phyloP scores from a whole-genome alignment of 2,888 invertebrate species.

The Mimas tiliae region DNA sequence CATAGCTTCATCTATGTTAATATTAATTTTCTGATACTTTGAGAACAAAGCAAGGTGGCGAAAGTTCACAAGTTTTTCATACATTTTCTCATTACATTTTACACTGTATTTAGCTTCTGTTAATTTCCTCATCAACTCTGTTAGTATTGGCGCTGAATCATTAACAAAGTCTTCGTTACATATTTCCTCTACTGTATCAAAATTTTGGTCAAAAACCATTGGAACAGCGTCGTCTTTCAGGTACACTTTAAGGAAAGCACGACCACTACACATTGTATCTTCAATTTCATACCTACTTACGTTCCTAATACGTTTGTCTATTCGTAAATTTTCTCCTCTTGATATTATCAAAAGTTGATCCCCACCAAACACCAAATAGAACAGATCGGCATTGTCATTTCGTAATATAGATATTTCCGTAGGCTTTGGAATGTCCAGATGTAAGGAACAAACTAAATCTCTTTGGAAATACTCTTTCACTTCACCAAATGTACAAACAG shows the following conservation, averaged over 20 bases:
- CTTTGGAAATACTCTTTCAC: constrained; percentile 64
- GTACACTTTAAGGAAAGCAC: constrained; percentile 56
- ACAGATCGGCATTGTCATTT: constrained; percentile 59
- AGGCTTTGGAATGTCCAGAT: constrained; percentile 42
- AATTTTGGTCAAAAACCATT: constrained; percentile 67
- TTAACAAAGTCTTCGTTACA: constrained; percentile 29
- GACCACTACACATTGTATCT: constrained; percentile 58
- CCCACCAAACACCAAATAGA: constrained; percentile 57
- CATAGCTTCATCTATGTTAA: constrained; percentile 50
- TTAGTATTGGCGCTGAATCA: constrained; percentile 51
- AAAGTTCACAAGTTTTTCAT: constrained; percentile 53
- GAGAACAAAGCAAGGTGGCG: constrained; percentile 59
- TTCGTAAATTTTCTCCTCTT: constrained; percentile 45
- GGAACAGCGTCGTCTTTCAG: constrained; percentile 64
- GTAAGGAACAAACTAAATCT: constrained; percentile 51
- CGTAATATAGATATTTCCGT: constrained; percentile 58
- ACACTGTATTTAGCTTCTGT: constrained; percentile 62
- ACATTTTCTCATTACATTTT: constrained; percentile 56
- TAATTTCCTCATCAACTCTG: constrained; percentile 61
- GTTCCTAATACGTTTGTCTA: constrained; percentile 51
- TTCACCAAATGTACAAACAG: constrained; percentile 63
- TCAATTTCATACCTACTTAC: constrained; percentile 57
- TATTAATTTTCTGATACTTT: constrained; percentile 52
- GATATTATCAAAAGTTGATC: constrained; percentile 60
- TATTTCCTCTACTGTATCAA: constrained; percentile 47